Base-by-base conservation (phyloP, 2,888 invertebrate genomes). In the Merodon equestris region DNA sequence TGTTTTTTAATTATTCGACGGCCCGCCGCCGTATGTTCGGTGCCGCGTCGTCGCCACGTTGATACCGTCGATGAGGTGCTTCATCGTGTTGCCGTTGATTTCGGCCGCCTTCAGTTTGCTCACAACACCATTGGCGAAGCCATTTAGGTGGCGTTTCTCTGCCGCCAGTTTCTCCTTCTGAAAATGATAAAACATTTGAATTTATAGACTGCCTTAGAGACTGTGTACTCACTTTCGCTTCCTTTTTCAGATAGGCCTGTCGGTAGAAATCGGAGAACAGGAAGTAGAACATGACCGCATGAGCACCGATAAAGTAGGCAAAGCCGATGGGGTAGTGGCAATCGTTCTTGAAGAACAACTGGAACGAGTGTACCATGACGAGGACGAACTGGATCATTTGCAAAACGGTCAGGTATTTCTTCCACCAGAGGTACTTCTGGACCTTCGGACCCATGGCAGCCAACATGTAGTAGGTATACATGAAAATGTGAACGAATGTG, bases 361-460 rank as follows among this genome's bases (percentile, higher is more conserved):
- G 96, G 92, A 96, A 95, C 2, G 96, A 95, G 89, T 97, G 97
- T 5, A 94, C 84, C 91, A 97, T 94, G 40, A 97, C 96, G 74
- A 94, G 87, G 51, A 97, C 91, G 86, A 98, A 98, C 89, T 98
- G 97, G 17, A 96, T 93, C 94, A 98, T 97, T 90, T 98, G 97
- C 84, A 97, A 90, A 9, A 93, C 92, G 9, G 97, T 97, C 86
- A 98, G 91, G 88, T 97, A 97, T 86, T 94, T 96, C 91, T 97
- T 97, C 97, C 97, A 97, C 97, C 97, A 97, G 63, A 97, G 91
- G 88, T 94, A 97, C 85, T 94, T 94, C 88, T 96, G 95, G 77
- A 96, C 92, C 74, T 91, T 91, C 0, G 97, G 97, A 17, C 98
- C 98, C 82, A 97, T 90, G 0, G 97, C 97, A 0, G 97, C 94